Percentiles rank a stretch among this genome's conserved stretches.
Conservation (phyloP, 2,888 invertebrate genomes). For the Morpho deidamia region DNA sequence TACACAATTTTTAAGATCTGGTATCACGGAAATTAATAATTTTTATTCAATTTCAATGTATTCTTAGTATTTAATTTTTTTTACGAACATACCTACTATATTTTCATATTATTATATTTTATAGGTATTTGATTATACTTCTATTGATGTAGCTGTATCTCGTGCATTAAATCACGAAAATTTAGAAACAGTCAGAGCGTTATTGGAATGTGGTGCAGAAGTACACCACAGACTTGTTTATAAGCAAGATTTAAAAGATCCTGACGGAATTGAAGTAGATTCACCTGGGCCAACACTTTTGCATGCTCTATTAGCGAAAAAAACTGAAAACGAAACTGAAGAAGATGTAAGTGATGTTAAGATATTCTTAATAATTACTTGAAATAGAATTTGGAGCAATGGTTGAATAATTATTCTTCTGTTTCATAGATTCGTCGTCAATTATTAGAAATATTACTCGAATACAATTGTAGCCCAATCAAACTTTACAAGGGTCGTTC, state of each 20-base stretch:
- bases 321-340: slow-evolving; percentile 35
- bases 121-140: slow-evolving; percentile 44
- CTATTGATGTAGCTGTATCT: slow-evolving; percentile 52
- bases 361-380: slow-evolving; percentile 5
- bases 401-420: too few relatives aligned
- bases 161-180: slow-evolving; percentile 40
- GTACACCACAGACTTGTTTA: slow-evolving; percentile 36
- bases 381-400: too few relatives aligned
- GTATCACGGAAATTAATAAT: neutral
- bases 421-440: slow-evolving; percentile 37
- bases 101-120: slow-evolving; percentile 3
- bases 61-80: neutral
- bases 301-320: slow-evolving; percentile 48
- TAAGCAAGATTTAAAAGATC: slow-evolving; percentile 4
- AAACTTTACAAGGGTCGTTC: slow-evolving; percentile 47
- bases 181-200: slow-evolving; percentile 39
- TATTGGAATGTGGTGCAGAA: slow-evolving; percentile 50
- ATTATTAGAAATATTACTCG: slow-evolving; percentile 46
- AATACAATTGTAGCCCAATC: slow-evolving; percentile 44
- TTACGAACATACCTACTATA: neutral
- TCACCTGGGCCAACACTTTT: slow-evolving; percentile 52
- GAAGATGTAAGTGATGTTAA: slow-evolving; percentile 37
- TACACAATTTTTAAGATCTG: too few relatives aligned
- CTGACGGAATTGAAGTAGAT: slow-evolving; percentile 8
- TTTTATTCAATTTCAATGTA: neutral